Base-by-base conservation (phyloP, 2,797 vertebrate genomes). In the Lepidocolaptes lacrymiger region DNA sequence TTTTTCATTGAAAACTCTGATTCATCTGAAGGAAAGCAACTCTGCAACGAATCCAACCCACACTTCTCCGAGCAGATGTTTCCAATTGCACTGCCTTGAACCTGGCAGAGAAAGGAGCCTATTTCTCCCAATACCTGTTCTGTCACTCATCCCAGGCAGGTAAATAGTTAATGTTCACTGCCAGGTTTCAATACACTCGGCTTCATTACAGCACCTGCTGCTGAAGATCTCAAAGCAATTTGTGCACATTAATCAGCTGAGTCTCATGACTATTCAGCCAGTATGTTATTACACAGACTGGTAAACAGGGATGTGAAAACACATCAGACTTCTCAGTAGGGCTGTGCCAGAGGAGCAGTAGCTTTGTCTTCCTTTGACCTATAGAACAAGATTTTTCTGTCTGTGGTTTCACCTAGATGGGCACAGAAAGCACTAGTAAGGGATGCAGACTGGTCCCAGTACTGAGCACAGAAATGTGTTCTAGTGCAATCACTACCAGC, bases 131-230 rank as follows among this genome's bases (percentile, higher is more conserved):
- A 22, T n/a, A 21, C 28, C 39, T 62, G 0, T 37, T 67, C 36
- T 37, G 28, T 7, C 74, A n/a, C 34, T 41, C 46, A 19, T 9
- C 28, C 55, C 44, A 56, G 44, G 59, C 34, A 89, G 44, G 12
- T 17, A 30, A 88, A 55, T 10, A 75, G 63, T 69, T 59, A 62
- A 43, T 11, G 4, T 54, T 79, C 30, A 4, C 24, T 18, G 6
- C 56, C 63, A 51, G 15, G 14, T 89, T 83, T 83, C 39, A 27
- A 18, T 20, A 23, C n/a, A 12, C 10, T 36, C 30, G 41, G 28
- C 63, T 91, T 67, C 87, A 52, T 87, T 10, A 12, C 37, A 91
- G 67, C 86, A 91, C 37, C 95, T 90, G 92, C 64, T 67, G 87
- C 81, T 61, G 77, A 77, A 89, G 74, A 89, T 61, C 74, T 71